These are phyloP conservation scores for Synanthedon vespiformis DNA, from an alignment of 2,888 invertebrate species.

Conservation along the genomic window DNA sequence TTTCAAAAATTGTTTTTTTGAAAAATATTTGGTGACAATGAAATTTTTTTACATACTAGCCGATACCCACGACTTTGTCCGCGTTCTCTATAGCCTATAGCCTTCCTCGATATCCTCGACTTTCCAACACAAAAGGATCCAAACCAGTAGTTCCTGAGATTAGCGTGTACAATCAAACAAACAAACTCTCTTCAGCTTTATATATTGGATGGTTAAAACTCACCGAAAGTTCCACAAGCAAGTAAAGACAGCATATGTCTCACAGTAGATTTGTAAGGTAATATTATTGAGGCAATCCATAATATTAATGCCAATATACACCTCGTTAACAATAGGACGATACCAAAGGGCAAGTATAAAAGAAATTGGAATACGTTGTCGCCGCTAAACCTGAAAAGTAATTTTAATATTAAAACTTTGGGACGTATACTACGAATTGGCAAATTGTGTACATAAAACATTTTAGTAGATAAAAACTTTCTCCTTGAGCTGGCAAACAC, in stretches of 20 bases:
- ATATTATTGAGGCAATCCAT: conserved; percentile 67
- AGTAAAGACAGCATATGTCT: conserved; percentile 67
- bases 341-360: conserved; percentile 69
- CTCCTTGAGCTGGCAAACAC: conserved; percentile 27
- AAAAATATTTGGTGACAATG: no score
- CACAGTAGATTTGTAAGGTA: conserved; percentile 68
- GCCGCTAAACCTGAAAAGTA: conserved; percentile 58
- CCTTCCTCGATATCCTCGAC: no score
- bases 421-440: neutral
- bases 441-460: neutral
- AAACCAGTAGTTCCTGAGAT: no score
- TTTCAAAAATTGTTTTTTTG: no score
- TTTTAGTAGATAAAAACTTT: conserved; percentile 29
- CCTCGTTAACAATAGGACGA: conserved; percentile 61
- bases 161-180: no score
- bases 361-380: conserved; percentile 62
- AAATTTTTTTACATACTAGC: no score
- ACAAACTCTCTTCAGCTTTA: no score
- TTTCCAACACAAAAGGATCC: no score
- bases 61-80: no score
- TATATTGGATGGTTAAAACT: conserved; percentile 10
- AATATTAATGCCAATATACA: conserved; percentile 61
- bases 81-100: no score
- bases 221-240: conserved; percentile 73
- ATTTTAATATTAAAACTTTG: neutral